Evolutionary conservation across 2,797 vertebrate species (phyloP).

Genomic region (Argyrosomus regius): DNA sequence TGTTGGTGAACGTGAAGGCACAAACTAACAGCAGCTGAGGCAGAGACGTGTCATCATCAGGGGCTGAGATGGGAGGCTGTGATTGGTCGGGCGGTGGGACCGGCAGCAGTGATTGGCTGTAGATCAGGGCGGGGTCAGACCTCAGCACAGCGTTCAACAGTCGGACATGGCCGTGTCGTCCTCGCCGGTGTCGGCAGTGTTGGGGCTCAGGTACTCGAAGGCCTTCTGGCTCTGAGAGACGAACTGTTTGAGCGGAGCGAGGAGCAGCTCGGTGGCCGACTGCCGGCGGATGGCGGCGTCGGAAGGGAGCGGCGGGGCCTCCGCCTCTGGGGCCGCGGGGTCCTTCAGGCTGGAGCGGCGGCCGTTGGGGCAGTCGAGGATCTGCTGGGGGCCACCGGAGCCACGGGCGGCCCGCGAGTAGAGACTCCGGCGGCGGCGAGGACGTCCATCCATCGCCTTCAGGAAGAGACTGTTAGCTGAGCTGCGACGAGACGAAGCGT

Average conservation of each 20-base stretch:
- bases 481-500: slow-evolving; percentile 58
- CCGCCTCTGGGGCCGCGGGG: slow-evolving; percentile 26
- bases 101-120: accelerated
- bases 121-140: not conserved
- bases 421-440: slow-evolving; percentile 76
- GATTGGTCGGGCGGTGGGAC: not conserved
- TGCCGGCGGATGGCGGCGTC: slow-evolving; percentile 47
- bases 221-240: slow-evolving; percentile 83
- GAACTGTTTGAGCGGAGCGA: slow-evolving; percentile 79
- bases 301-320: slow-evolving; percentile 13
- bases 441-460: slow-evolving; percentile 80
- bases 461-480: slow-evolving; percentile 78
- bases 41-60: not conserved
- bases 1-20: slow-evolving; percentile 8
- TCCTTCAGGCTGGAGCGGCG: slow-evolving; percentile 70
- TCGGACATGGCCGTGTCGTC: slow-evolving; percentile 17
- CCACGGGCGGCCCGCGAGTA: slow-evolving; percentile 36
- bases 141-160: slow-evolving; percentile 15
- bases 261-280: slow-evolving; percentile 74
- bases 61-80: not conserved
- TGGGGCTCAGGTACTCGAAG: slow-evolving; percentile 81
- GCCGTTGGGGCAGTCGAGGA: slow-evolving; percentile 41
- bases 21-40: slow-evolving; percentile 43
- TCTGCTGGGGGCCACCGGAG: slow-evolving; percentile 31
- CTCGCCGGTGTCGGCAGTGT: slow-evolving; percentile 17